Conservation (phyloP, 2,797 vertebrate genomes). For the Toxotes lorentzi region DNA sequence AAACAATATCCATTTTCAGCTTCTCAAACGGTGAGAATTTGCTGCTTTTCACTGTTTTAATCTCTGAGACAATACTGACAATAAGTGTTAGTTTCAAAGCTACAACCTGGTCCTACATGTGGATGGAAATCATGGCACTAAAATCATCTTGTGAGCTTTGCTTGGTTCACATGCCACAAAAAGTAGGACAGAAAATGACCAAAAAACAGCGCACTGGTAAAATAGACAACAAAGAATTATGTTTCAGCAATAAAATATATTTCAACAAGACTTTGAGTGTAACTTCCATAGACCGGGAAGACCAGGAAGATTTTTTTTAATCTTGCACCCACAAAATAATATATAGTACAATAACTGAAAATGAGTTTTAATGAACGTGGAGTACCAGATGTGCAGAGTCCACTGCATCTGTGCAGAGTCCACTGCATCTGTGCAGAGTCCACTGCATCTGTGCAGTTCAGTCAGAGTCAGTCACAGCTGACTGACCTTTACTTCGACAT, state of each 20-base stretch:
- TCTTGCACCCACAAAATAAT: neutral
- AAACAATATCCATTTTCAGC: neutral
- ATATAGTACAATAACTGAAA: neutral
- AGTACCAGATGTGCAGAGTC: conserved; percentile 21
- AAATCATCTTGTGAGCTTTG: too few species aligned
- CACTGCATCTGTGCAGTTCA: neutral
- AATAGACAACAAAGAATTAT: too few species aligned
- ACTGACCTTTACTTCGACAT: neutral
- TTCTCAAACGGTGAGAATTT: neutral
- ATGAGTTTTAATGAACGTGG: neutral
- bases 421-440: conserved; percentile 12
- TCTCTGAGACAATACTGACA: too few species aligned
- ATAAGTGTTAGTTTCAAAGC: too few species aligned
- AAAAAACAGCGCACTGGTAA: too few species aligned
- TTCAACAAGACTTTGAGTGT: neutral
- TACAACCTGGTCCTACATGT: too few species aligned
- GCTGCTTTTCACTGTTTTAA: neutral
- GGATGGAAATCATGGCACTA: too few species aligned
- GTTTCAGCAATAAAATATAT: too few species aligned
- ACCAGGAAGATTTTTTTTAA: neutral
- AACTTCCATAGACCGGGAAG: neutral
- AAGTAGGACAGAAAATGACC: too few species aligned
- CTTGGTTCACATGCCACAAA: too few species aligned
- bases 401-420: conserved; percentile 12
- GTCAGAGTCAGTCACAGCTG: neutral